phyloP scores from a whole-genome alignment of 2,113 vertebrate genomes.

The Otolemur garnettii region DNA sequence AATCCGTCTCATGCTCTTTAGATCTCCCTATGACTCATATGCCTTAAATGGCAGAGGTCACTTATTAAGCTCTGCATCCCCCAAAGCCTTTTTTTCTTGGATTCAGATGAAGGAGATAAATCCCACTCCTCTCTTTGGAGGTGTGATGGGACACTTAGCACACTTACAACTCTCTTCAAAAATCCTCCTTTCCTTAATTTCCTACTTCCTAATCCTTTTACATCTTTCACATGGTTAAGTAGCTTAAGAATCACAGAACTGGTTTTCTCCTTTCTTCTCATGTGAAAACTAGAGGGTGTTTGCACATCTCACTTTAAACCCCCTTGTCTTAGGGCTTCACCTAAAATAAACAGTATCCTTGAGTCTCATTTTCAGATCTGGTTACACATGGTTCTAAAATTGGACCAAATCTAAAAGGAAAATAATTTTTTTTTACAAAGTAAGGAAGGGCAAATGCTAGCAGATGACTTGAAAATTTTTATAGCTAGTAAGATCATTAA shows the following conservation, averaged over 20 bases:
- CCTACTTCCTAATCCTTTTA: neutral
- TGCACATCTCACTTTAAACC: conserved; percentile 37
- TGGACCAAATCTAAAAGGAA: neutral
- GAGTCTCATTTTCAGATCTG: neutral
- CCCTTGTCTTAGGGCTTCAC: neutral
- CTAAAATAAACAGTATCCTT: neutral
- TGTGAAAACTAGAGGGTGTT: conserved; percentile 4
- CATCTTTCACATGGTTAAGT: conserved; percentile 2
- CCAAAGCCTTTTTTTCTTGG: neutral
- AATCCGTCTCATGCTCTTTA: neutral
- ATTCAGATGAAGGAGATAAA: neutral
- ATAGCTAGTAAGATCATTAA: neutral
- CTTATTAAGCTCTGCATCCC: conserved; percentile 24
- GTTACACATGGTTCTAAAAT: neutral
- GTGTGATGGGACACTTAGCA: neutral
- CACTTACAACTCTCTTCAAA: neutral
- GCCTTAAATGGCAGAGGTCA: neutral
- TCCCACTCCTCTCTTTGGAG: neutral
- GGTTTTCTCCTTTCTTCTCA: neutral
- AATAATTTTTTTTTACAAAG: conserved; percentile 34
- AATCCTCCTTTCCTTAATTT: conserved; percentile 16
- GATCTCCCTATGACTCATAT: neutral
- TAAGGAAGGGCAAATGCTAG: conserved; percentile 15
- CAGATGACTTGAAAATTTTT: conserved; percentile 24
- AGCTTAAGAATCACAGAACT: conserved; percentile 35